Evolutionary conservation across 2,797 vertebrate genomes (phyloP), one percentile per base, ranked within the genome.

Genomic region (Ptychadena robeensis): DNA sequence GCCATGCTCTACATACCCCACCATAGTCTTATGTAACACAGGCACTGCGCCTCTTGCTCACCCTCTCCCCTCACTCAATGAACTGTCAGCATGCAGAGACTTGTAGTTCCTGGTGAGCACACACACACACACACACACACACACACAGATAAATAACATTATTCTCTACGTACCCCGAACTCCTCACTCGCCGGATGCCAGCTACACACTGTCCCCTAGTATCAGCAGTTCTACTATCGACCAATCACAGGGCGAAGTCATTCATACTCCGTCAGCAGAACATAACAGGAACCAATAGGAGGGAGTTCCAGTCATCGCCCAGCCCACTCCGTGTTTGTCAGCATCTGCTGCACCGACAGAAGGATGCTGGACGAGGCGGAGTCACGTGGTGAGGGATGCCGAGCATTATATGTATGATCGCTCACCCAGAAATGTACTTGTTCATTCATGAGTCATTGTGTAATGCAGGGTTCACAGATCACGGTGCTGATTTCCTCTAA

Each of bases 181-280:
- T 67, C 40, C 11, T 68, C 40, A 2, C 30, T 38, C 28, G 44
- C 66, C 66, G 35, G 66, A 71, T 70, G 77, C 4, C 53, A 70
- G 53, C 48, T 8, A 11, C 77, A 59, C 12, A 70, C 1, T 30
- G 79, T n/a, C n/a, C 10, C 59, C 10, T 1, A 8, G 69, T 31
- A 81, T 81, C 80, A 34, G 70, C 80, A 66, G 80, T 81, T 74
- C 53, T 25, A 53, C 40, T 48, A 57, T 15, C 7, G 31, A 30
- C 80, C 80, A 81, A 81, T 81, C 31, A 37, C 40, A 66, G 22
- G 6, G 1, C 27, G 3, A 9, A 18, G 27, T 35, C 70, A 57
- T 64, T 53, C 61, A 74, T 8, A 30, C 4, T 18, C 40, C 63
- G 80, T 67, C 34, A 68, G 6, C 9, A 11, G 31, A 35, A 32